Percentiles rank a stretch among this genome's conserved stretches.
These are phyloP conservation scores for Erebia palarica DNA, from an alignment of 2,888 invertebrate genomes.

Conservation along the genomic window DNA sequence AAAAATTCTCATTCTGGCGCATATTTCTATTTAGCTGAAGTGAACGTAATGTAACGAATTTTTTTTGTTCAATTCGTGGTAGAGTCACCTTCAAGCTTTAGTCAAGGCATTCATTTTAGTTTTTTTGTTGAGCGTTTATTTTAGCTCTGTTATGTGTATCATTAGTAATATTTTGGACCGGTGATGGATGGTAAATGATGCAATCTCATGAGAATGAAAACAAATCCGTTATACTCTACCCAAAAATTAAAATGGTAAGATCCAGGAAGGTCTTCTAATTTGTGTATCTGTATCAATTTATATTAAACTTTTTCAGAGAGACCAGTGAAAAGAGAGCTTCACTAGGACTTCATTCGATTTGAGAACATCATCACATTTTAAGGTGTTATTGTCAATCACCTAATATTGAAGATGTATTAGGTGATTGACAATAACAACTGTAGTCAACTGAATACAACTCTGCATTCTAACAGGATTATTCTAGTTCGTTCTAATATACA, in stretches of 20 bases:
- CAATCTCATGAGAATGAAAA: background rate
- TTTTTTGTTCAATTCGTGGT: background rate
- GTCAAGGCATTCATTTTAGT: background rate
- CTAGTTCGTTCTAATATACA: background rate
- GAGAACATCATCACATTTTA: too few species aligned
- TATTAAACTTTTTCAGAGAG: too few species aligned
- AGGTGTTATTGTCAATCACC: background rate
- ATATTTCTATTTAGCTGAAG: background rate
- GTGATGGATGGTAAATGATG: background rate
- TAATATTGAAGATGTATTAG: background rate
- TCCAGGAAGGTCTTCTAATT: too few species aligned
- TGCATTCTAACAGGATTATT: background rate
- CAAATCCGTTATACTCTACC: too few species aligned
- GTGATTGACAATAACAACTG: background rate
- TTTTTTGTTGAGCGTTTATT: background rate
- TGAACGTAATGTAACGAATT: background rate
- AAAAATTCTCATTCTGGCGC: background rate
- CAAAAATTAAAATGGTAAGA: too few species aligned
- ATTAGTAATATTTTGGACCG: background rate
- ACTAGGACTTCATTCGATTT: too few species aligned
- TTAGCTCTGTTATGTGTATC: background rate
- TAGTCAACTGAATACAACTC: background rate
- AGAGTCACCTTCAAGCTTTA: constrained; percentile 1
- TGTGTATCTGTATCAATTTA: too few species aligned
- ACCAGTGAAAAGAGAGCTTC: too few species aligned